These are phyloP conservation scores for Machimus rusticus DNA, from an alignment of 2,888 invertebrate species.

Conservation along the genomic window DNA sequence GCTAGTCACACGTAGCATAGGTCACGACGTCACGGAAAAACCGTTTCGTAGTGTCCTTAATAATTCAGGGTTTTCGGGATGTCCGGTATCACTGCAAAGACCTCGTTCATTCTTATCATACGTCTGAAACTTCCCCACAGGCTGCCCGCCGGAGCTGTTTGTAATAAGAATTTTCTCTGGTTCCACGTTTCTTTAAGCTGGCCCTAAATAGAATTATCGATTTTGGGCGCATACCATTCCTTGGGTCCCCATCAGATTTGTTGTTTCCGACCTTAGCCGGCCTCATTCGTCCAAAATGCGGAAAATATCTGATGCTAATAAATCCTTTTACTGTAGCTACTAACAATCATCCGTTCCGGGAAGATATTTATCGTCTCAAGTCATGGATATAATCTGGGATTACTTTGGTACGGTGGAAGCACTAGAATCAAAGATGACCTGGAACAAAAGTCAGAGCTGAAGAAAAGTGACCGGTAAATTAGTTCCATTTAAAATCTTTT, in stretches of 20 bases:
- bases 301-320: constrained; percentile 28
- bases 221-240: background rate
- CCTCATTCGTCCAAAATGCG: background rate
- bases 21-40: background rate
- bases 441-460: background rate
- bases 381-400: constrained; percentile 19
- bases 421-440: background rate
- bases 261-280: background rate
- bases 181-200: background rate
- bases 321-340: constrained; percentile 21
- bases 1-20: background rate
- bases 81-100: background rate
- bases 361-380: constrained; percentile 12
- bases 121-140: background rate
- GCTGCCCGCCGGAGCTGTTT: background rate
- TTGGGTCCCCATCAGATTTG: background rate
- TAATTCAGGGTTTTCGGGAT: background rate
- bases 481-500: background rate
- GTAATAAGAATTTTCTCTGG: constrained; percentile 7
- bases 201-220: constrained; percentile 24
- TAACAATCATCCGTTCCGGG: constrained; percentile 15
- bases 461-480: constrained; percentile 5
- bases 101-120: constrained; percentile 14
- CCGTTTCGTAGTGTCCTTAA: background rate
- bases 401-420: background rate